These are phyloP conservation scores for Brienomyrus longianalis DNA, from an alignment of 2,113 vertebrate species.

Conservation along the genomic window DNA sequence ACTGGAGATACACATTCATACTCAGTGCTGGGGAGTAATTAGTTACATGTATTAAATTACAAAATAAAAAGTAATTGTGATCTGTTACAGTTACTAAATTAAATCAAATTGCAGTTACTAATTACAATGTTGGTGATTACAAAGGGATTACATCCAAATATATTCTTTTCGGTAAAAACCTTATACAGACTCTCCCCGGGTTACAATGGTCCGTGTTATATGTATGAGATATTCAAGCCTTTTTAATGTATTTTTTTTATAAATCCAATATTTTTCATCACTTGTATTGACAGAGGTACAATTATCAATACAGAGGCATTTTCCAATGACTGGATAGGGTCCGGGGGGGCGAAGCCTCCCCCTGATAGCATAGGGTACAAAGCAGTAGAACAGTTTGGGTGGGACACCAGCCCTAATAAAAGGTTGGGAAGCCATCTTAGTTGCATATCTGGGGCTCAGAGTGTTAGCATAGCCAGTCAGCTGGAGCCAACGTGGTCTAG, in stretches of 20 bases:
- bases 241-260: too few relatives aligned
- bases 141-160: not conserved
- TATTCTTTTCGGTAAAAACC: not conserved
- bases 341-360: too few relatives aligned
- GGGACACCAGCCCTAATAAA: not conserved
- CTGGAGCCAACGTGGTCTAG: not conserved
- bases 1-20: not conserved
- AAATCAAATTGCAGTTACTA: not conserved
- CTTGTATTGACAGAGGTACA: too few relatives aligned
- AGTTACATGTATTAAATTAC: not conserved
- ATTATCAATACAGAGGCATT: too few relatives aligned
- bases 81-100: not conserved
- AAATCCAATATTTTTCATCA: too few relatives aligned
- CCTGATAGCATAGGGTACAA: not conserved
- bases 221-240: too few relatives aligned
- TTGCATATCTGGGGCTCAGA: not conserved
- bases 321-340: too few relatives aligned
- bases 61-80: not conserved
- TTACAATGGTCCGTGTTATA: too few relatives aligned
- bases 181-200: too few relatives aligned
- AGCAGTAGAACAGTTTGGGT: not conserved
- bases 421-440: not conserved
- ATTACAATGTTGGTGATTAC: not conserved
- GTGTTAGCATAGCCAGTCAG: not conserved
- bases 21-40: not conserved